These are phyloP conservation scores for Protodeltote pygarga DNA, from an alignment of 2,888 invertebrate species.

Conservation along the genomic window DNA sequence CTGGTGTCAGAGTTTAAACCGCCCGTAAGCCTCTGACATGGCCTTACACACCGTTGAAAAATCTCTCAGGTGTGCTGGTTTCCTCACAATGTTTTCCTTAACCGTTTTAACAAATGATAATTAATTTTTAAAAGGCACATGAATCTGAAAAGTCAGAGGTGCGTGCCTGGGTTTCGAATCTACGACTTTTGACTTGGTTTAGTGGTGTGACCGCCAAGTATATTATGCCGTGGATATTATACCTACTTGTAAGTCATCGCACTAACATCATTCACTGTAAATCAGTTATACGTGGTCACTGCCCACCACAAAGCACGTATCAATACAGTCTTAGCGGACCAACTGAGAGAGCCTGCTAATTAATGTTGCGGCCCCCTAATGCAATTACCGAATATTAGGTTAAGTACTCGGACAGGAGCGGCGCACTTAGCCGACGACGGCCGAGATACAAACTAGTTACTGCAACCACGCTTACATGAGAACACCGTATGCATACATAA, in stretches of 20 bases:
- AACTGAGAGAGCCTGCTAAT: slow-evolving; percentile 75
- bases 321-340: slow-evolving; percentile 72
- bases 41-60: no score
- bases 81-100: no score
- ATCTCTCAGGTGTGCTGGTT: no score
- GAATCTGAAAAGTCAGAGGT: no score
- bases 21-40: no score
- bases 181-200: no score
- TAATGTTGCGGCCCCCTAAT: slow-evolving; percentile 78
- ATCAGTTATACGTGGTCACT: slow-evolving; percentile 8
- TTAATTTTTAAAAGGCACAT: no score
- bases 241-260: neutral
- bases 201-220: no score
- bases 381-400: slow-evolving; percentile 85
- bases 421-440: slow-evolving; percentile 74
- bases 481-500: slow-evolving; percentile 43
- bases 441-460: slow-evolving; percentile 80
- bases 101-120: no score
- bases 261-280: neutral
- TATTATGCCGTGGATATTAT: neutral
- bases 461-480: slow-evolving; percentile 35
- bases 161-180: no score
- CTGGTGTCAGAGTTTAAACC: no score
- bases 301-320: slow-evolving; percentile 68
- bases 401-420: slow-evolving; percentile 76